Base-by-base conservation (phyloP, 2,113 vertebrate species). In the Oryzias melastigma region DNA sequence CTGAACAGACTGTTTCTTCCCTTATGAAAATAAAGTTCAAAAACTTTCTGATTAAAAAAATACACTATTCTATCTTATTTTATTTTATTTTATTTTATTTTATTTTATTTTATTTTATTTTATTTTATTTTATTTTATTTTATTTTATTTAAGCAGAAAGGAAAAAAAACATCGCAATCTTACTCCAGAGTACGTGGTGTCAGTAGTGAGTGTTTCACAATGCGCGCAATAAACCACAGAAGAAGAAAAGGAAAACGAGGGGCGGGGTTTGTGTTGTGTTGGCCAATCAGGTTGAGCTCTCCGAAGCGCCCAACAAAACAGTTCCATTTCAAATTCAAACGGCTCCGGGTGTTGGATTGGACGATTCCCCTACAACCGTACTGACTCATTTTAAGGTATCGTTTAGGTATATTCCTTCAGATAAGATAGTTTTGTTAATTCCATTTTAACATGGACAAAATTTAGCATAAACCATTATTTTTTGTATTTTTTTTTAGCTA, bases 1-100 rank as follows among this genome's bases (percentile, higher is more conserved):
- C 78, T 81, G 67, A 86, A 86, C 71, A 85, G 88, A 86, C 87
- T 88, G 87, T 90, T 91, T 88, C 82, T 86, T 87, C 77, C 87
- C 75, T 65, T 61, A 81, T 82, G 83, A 73, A 73, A 92, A 91
- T 91, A 91, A 91, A 92, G 75, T 80, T 82, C 18, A 52, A 76
- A 77, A 85, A 69, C 62, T 57, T 66, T 85, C 82, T 72, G 70
- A 62, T 78, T 79, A 54, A 63, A 66, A 73, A 65, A 25, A 29
- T 20, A 2, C 2, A 7, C 7, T 35, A 8, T 35, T 10, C n/a
- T n/a, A n/a, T n/a, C n/a, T n/a, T n/a, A n/a, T n/a, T 22, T 22
- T 22, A 22, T 22, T 22, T 22, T 22, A 22, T 22, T 22, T 22
- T 22, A 22, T 22, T 22, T 22, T n/a, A n/a, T n/a, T 22, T 22